A percentile compares a stretch with the other conserved stretches of the same genome.
Evolutionary conservation across 2,113 vertebrate genomes (phyloP).

Genomic region (Pterocles burchelli): DNA sequence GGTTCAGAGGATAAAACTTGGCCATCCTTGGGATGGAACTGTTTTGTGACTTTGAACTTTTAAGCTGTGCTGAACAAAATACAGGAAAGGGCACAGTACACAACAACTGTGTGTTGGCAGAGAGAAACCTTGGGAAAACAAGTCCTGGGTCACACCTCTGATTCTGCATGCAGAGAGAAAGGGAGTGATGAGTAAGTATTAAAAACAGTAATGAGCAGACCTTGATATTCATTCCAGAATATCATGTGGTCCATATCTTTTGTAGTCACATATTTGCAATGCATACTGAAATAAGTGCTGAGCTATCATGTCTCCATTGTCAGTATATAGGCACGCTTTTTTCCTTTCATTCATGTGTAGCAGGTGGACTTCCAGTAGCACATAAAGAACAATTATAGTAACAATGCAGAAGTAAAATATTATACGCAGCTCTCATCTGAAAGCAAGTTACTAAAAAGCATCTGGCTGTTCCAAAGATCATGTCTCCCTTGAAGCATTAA

Average conservation of each 20-base stretch:
- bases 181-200: slow-evolving; percentile 18
- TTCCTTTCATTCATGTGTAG: neutral
- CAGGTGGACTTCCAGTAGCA: neutral
- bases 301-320: neutral
- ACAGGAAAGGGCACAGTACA: neutral
- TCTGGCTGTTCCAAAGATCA: neutral
- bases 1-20: neutral
- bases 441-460: neutral
- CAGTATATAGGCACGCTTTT: neutral
- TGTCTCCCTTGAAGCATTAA: neutral
- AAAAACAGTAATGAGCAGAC: neutral
- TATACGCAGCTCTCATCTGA: neutral
- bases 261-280: neutral
- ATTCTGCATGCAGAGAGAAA: neutral
- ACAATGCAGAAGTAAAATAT: neutral
- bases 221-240: slow-evolving; percentile 21
- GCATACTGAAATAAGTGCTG: neutral
- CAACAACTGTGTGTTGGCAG: neutral
- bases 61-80: neutral
- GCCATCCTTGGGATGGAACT: neutral
- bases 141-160: neutral
- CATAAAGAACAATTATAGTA: neutral
- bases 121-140: neutral
- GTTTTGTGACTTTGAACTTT: neutral
- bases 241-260: neutral